A percentile compares a stretch with the other conserved stretches of the same genome.
Evolutionary conservation across 2,113 vertebrate genomes (phyloP).

Genomic region (Isichthys henryi): DNA sequence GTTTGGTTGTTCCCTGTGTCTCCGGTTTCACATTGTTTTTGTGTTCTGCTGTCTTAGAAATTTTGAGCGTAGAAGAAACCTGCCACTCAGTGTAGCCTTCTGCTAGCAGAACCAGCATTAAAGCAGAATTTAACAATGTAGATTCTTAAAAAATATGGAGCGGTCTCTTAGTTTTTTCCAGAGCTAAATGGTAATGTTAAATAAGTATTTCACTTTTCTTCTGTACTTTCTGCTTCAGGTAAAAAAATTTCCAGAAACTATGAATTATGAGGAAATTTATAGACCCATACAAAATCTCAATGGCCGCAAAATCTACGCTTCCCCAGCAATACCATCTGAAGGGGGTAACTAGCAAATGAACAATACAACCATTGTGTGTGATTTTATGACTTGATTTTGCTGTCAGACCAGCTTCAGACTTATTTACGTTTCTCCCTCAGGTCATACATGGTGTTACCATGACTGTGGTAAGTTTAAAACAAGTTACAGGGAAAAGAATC

Average conservation of each 20-base stretch:
- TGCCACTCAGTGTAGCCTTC: neutral
- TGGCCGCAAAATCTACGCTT: conserved; percentile 34
- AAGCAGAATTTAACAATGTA: neutral
- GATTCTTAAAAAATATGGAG: neutral
- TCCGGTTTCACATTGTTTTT: neutral
- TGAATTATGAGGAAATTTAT: conserved; percentile 19
- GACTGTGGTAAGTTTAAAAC: conserved; percentile 39
- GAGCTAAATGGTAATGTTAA: neutral
- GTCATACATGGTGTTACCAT: conserved; percentile 44
- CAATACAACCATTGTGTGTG: neutral
- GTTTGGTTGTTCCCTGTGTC: neutral
- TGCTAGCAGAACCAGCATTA: neutral
- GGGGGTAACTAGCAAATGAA: conserved; percentile 24
- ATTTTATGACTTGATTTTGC: neutral
- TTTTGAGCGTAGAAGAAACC: neutral
- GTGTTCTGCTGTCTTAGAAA: neutral
- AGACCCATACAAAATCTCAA: conserved; percentile 35
- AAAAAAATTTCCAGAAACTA: conserved; percentile 21
- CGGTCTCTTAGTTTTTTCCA: neutral
- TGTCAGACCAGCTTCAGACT: neutral
- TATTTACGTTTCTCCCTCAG: conserved; percentile 10
- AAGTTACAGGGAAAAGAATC: neutral
- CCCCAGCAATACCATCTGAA: conserved; percentile 26
- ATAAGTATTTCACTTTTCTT: neutral
- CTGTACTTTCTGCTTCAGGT: conserved; percentile 29